These are phyloP conservation scores for Aromia moschata DNA, from an alignment of 2,888 invertebrate genomes.

Conservation along the genomic window DNA sequence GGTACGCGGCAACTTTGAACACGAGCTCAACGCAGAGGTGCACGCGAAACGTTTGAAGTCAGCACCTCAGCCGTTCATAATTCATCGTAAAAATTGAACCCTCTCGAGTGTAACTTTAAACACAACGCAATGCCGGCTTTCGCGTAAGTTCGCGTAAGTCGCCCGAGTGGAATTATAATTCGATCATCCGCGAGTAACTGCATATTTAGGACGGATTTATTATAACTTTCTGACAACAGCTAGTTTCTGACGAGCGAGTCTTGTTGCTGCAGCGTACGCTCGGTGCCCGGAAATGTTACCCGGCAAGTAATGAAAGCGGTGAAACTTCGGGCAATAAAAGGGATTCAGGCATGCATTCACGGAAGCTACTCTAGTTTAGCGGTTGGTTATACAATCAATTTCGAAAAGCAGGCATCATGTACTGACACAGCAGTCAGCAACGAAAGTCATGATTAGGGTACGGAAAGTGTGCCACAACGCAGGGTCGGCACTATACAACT, in stretches of 20 bases:
- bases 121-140: constrained; percentile 30
- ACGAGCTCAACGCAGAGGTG: constrained; percentile 13
- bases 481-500: too few relatives aligned
- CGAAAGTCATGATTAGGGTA: too few relatives aligned
- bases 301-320: not conserved
- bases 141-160: constrained; percentile 27
- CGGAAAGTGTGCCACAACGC: too few relatives aligned
- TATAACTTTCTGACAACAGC: constrained; percentile 3
- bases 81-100: constrained; percentile 44
- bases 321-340: too few relatives aligned
- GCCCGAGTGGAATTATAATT: constrained; percentile 22
- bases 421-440: too few relatives aligned
- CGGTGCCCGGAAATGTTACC: not conserved
- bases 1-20: constrained; percentile 18
- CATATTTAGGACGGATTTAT: constrained; percentile 8
- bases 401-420: too few relatives aligned
- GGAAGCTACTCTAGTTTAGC: too few relatives aligned
- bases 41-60: constrained; percentile 39
- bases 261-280: not conserved
- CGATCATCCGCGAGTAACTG: constrained; percentile 21
- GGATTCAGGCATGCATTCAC: too few relatives aligned
- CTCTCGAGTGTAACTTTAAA: constrained; percentile 39
- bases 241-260: not conserved
- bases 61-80: constrained; percentile 45
- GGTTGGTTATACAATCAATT: too few relatives aligned